Evolutionary conservation across 2,888 invertebrate species (phyloP).

Genomic region (Sinhomidia bicolor): DNA sequence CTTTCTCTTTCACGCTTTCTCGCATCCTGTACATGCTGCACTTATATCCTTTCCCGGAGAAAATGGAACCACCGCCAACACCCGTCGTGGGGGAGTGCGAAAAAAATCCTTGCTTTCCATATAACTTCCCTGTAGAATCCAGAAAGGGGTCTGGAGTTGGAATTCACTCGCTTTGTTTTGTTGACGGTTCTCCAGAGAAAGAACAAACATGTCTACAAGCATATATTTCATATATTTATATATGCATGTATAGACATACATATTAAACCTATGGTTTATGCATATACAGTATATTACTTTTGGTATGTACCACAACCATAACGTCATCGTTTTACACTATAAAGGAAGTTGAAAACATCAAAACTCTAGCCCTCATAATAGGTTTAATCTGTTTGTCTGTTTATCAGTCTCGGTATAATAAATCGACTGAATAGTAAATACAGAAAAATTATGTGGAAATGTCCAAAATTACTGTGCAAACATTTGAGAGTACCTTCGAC

Average conservation of each 20-base stretch:
- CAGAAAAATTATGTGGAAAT: too few species aligned
- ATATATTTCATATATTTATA: neutral
- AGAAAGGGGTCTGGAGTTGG: neutral
- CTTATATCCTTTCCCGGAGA: conserved; percentile 16
- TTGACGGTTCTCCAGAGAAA: conserved; percentile 23
- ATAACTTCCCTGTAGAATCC: neutral
- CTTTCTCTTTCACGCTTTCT: conserved; percentile 60
- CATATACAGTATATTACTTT: too few species aligned
- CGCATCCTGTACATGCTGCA: conserved; percentile 32
- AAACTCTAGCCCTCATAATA: too few species aligned
- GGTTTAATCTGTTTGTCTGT: too few species aligned
- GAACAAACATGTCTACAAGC: neutral
- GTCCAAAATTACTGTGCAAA: too few species aligned
- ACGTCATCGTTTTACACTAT: conserved; percentile 14
- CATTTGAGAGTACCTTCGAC: too few species aligned
- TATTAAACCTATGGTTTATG: too few species aligned
- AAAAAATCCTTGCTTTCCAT: conserved; percentile 18
- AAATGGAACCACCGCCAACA: neutral
- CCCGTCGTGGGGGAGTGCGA: conserved; percentile 71
- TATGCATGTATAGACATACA: neutral
- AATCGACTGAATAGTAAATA: too few species aligned
- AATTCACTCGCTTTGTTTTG: too few species aligned
- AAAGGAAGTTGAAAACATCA: too few species aligned
- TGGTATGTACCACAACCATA: neutral
- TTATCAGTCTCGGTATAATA: too few species aligned